Base-by-base conservation (phyloP, 2,888 invertebrate genomes). In the Doris montereyensis region DNA sequence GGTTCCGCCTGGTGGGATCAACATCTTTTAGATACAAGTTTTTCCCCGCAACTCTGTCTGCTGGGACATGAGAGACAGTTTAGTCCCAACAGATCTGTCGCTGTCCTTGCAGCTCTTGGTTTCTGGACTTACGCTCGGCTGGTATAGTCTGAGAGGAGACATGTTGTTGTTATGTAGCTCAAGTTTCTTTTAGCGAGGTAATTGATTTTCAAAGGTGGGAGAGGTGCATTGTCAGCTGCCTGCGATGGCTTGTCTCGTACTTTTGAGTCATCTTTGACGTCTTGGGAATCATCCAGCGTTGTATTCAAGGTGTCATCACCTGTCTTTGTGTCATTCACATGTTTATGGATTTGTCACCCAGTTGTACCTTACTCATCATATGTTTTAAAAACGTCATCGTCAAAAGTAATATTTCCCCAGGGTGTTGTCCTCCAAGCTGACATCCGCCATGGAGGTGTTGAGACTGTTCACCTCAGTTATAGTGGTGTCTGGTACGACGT, bases 11-110 rank as follows among this genome's bases (percentile, higher is more conserved):
- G 70, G 85, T 85, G 0, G 84, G 86, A 80, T 87, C 81, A 1
- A 82, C 79, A 24, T 86, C 82, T 8, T 79, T 82, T 57, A 83
- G 67, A 62, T 87, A n/a, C n/a, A 87, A 34, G 84, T 4, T 8
- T 81, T 74, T 80, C 86, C 86, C 84, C 86, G 86, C 32, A 85
- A 80, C 52, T 82, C 82, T 0, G 85, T 85, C n/a, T 85, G 83
- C 71, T 81, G 41, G 2, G 74, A 74, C 30, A 74, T 35, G 1
- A 57, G 2, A 4, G 74, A 74, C 26, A 74, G 35, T 26, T 74
- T 74, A 34, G 70, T 70, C n/a, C 17, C 30, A 30, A 70, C 70
- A 1, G 74, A 74, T n/a, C 57, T 28, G 74, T 74, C 74, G 28
- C 74, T 74, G 30, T 13, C 21, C n/a, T 30, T 74, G 74, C 32